Evolutionary conservation across 2,888 invertebrate genomes (phyloP).

Genomic region (Mesoligia furuncula): DNA sequence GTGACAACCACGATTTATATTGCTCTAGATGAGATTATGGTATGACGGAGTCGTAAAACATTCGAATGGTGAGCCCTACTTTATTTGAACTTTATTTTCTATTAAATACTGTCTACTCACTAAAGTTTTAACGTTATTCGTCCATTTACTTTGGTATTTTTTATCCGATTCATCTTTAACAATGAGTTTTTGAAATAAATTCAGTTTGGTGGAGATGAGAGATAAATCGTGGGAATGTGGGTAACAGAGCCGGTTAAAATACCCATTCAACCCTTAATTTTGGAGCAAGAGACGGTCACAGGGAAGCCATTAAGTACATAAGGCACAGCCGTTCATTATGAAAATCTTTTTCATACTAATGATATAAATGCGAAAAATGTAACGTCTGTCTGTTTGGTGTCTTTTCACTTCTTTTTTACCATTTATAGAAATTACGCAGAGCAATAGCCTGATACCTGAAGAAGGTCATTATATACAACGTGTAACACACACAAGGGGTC

Average conservation of each 20-base stretch:
- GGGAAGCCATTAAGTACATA: slow-evolving; percentile 31
- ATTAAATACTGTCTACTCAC: slow-evolving; percentile 36
- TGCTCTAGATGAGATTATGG: slow-evolving; percentile 79
- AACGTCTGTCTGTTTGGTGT: neutral
- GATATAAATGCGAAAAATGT: slow-evolving; percentile 14
- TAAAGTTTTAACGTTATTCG: slow-evolving; percentile 1
- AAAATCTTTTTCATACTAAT: slow-evolving; percentile 17
- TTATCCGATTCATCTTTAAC: slow-evolving; percentile 2
- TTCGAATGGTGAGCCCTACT: slow-evolving; percentile 70
- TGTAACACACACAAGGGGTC: no score
- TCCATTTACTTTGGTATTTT: slow-evolving; percentile 12
- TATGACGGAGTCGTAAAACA: slow-evolving; percentile 77
- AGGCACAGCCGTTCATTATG: slow-evolving; percentile 14
- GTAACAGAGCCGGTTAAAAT: neutral
- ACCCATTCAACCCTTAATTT: slow-evolving; percentile 42
- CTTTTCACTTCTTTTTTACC: neutral
- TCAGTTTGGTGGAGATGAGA: neutral
- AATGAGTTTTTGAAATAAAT: neutral
- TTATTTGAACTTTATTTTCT: slow-evolving; percentile 63
- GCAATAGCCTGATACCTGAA: neutral
- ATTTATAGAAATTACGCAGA: neutral
- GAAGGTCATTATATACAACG: neutral
- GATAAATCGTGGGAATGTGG: neutral
- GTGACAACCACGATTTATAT: slow-evolving; percentile 79
- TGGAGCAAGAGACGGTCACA: slow-evolving; percentile 13